Percentiles rank a stretch among this genome's conserved stretches.
These are phyloP conservation scores for Pseudorectes ferrugineus DNA, from an alignment of 2,113 vertebrate genomes.

Conservation along the genomic window DNA sequence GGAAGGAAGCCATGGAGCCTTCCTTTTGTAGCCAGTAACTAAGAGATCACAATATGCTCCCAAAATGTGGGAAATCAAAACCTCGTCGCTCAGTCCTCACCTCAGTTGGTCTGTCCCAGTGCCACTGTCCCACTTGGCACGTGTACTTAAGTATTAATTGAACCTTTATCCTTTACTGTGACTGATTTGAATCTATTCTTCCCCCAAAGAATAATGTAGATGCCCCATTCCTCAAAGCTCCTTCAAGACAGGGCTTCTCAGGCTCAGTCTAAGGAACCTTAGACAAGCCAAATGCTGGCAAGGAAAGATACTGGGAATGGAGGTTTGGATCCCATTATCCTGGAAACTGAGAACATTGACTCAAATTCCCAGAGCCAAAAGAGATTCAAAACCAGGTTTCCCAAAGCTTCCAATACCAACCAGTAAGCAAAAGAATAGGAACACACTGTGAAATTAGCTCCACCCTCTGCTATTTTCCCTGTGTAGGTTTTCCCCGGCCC, in stretches of 20 bases:
- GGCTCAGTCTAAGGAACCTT: not conserved
- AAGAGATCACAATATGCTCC: not conserved
- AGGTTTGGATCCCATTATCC: not conserved
- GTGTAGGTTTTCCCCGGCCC: not conserved
- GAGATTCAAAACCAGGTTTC: not conserved
- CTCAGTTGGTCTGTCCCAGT: not conserved
- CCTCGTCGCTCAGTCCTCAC: not conserved
- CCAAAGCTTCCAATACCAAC: not conserved
- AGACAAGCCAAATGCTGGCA: not conserved
- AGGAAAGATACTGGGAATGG: not conserved
- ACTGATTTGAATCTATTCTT: not conserved
- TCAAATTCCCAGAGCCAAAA: not conserved
- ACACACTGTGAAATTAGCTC: not conserved
- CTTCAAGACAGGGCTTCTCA: not conserved
- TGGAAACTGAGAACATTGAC: not conserved
- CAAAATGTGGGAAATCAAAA: not conserved
- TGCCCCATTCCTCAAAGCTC: not conserved
- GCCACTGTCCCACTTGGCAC: not conserved
- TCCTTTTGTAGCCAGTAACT: not conserved
- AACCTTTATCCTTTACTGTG: not conserved
- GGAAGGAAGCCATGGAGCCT: not conserved
- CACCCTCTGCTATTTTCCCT: not conserved
- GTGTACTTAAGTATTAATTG: not conserved
- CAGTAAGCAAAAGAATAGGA: not conserved
- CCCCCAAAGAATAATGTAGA: not conserved